Base-by-base conservation (phyloP, 2,797 vertebrate genomes). In the Tachyglossus aculeatus region DNA sequence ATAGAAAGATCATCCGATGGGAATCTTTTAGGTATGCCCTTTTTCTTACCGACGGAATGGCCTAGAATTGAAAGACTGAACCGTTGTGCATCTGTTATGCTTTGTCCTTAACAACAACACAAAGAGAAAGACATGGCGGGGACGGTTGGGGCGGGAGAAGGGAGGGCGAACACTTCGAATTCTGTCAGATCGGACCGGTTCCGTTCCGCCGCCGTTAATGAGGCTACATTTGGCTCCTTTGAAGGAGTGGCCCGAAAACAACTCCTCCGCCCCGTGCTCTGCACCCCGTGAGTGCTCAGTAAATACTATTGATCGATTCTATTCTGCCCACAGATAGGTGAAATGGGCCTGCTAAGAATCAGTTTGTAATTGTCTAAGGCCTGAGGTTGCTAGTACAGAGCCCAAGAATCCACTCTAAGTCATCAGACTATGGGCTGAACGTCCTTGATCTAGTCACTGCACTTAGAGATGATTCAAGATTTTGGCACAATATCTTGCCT, bases 11-110 rank as follows among this genome's bases (percentile, higher is more conserved):
- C 85, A 68, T 25, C 87, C 80, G 64, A 7, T 86, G 48, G 74
- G 77, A 74, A 73, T 50, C 48, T 80, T 76, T 63, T 85, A 88
- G 86, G 86, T 88, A 88, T 82, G 86, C 74, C 41, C 67, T 84
- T 84, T 32, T 73, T 88, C 83, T 86, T 74, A 68, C 81, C 75
- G 66, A 53, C 53, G 76, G 58, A 82, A 76, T 78, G 45, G 45
- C 31, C 1, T 40, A 44, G 18, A 57, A 16, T 41, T 74, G 56
- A 43, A 82, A 50, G 16, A 25, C 15, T n/a, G n/a, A 48, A 48
- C 21, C 31, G 31, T 18, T 6, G 25, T 27, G 27, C 31, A 19
- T 18, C 31, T 31, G 18, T 9, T 10, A 6, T 48, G 45, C 31
- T 48, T 9, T 48, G 31, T 27, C 27, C 24, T 18, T 29, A 19